phyloP scores from a whole-genome alignment of 2,113 vertebrate genomes.

The Dicerorhinus sumatrensis region DNA sequence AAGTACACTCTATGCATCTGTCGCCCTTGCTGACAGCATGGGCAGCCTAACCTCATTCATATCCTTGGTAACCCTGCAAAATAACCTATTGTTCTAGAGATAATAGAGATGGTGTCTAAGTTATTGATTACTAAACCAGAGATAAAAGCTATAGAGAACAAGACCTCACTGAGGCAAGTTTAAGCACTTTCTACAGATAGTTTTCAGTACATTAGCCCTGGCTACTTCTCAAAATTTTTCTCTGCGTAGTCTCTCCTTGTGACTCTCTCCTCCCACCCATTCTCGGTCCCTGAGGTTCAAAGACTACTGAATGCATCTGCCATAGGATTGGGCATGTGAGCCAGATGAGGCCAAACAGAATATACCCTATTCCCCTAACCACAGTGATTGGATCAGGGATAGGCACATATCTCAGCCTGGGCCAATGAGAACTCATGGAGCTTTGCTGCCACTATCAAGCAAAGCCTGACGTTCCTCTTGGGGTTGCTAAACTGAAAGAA shows the following conservation, averaged over 20 bases:
- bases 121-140: neutral
- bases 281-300: neutral
- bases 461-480: neutral
- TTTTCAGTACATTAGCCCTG: neutral
- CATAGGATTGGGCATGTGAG: neutral
- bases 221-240: neutral
- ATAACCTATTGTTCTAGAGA: neutral
- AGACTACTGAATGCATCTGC: neutral
- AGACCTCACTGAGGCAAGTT: neutral
- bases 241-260: neutral
- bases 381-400: neutral
- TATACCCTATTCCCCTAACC: neutral
- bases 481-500: neutral
- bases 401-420: neutral
- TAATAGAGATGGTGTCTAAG: neutral
- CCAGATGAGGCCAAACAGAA: neutral
- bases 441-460: neutral
- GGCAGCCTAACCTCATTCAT: neutral
- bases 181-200: neutral
- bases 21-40: neutral
- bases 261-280: neutral
- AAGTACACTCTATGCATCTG: neutral
- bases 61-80: neutral
- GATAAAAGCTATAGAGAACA: neutral
- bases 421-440: neutral